Evolutionary conservation across 1,140 invertebrate species (phyloP).

Genomic region (Coelopa frigida): DNA sequence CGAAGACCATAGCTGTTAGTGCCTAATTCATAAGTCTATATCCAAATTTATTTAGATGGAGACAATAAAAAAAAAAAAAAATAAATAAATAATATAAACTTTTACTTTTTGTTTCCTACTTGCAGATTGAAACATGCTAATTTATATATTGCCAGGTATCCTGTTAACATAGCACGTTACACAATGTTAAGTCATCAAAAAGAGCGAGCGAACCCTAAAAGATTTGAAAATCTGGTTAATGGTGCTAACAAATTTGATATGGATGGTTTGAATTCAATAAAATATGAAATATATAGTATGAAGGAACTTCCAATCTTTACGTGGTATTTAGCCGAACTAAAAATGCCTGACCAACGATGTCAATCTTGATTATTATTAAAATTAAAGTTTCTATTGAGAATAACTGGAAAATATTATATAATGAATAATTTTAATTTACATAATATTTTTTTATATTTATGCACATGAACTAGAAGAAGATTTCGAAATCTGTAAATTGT

Average conservation of each 20-base stretch:
- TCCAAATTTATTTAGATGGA: too few relatives aligned
- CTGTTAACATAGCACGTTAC: slow-evolving; percentile 78
- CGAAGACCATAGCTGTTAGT: too few relatives aligned
- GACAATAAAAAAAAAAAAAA: neutral
- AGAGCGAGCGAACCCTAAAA: slow-evolving; percentile 80
- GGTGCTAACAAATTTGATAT: slow-evolving; percentile 73
- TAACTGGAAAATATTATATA: too few relatives aligned
- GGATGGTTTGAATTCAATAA: slow-evolving; percentile 81
- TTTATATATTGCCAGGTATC: slow-evolving; percentile 79
- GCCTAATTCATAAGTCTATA: too few relatives aligned
- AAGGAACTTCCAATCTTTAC: slow-evolving; percentile 66
- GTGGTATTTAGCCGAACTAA: slow-evolving; percentile 62
- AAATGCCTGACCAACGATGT: slow-evolving; percentile 41
- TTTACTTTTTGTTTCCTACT: slow-evolving; percentile 14
- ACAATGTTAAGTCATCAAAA: slow-evolving; percentile 86
- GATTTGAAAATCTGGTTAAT: slow-evolving; percentile 75
- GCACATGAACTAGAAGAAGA: too few relatives aligned
- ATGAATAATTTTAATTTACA: too few relatives aligned
- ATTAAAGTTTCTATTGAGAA: too few relatives aligned
- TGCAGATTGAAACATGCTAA: slow-evolving; percentile 62
- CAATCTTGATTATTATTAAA: too few relatives aligned
- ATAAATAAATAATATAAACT: neutral
- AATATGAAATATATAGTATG: slow-evolving; percentile 67
- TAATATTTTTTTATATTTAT: too few relatives aligned
- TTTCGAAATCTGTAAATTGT: too few relatives aligned